Base-by-base conservation (phyloP, 2,888 invertebrate genomes). In the Cataglyphis cursor region DNA sequence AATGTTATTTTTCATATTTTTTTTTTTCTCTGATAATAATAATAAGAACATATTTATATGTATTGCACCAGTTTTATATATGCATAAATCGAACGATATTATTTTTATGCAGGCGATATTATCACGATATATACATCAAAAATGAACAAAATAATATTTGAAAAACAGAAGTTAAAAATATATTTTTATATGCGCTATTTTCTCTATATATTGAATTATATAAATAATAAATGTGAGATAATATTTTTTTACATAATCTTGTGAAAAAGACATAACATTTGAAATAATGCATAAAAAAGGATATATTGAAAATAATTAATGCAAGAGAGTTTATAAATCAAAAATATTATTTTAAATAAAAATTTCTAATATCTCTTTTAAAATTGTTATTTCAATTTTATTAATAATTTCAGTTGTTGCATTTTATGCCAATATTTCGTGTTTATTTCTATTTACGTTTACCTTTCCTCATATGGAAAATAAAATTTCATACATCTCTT, bases 151-250 rank as follows among this genome's bases (percentile, higher is more conserved):
- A 51, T 8, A 51, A 51, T 51, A 18, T 48, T 48, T 51, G 51
- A 51, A n/a, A 51, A 51, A 51, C 18, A 44, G 15, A 41, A 41
- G 12, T 44, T 44, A 15, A 44, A 44, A 44, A 44, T 44, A 44
- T 44, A 44, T 44, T 44, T 12, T 1, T n/a, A 3, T 51, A 51
- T n/a, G n/a, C n/a, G 51, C 15, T n/a, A 8, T 51, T 51, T 51
- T n/a, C 6, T 8, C 18, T 18, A 18, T 51, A 51, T n/a, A 51
- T 8, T 48, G 18, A 48, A 5, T 48, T n/a, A 51, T 51, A 51
- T n/a, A 51, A 51, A 51, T 51, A n/a, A 51, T 51, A 51, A 51
- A 51, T 48, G n/a, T 51, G n/a, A 51, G n/a, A 51, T 51, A 51
- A 51, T 51, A n/a, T 51, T 8, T 51, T 51, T 51, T n/a, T 51